Conservation (phyloP, 2,888 invertebrate species). For the Cephus runcator region DNA sequence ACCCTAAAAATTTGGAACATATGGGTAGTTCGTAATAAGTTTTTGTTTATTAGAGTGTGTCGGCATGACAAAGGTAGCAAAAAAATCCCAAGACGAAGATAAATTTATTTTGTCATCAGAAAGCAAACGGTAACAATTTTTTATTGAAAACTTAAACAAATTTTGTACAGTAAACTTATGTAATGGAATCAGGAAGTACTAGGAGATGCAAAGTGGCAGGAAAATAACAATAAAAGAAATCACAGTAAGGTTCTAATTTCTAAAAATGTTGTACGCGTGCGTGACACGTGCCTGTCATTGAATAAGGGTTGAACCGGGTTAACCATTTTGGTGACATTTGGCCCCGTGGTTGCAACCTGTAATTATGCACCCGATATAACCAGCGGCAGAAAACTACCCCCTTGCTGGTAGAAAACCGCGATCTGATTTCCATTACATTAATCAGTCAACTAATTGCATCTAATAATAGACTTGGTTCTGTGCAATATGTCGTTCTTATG, state of each 20-base stretch:
- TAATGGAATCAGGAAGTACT: background rate
- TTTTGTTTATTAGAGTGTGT: slow-evolving; percentile 34
- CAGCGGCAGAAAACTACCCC: background rate
- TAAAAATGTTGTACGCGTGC: slow-evolving; percentile 50
- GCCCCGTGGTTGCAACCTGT: slow-evolving; percentile 44
- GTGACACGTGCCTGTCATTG: slow-evolving; percentile 47
- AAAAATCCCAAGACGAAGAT: background rate
- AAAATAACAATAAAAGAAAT: background rate
- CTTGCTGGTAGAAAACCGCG: background rate
- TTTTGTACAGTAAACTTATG: background rate
- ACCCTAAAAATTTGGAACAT: slow-evolving; percentile 9
- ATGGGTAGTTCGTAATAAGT: slow-evolving; percentile 26
- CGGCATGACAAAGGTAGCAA: background rate
- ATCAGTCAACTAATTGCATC: background rate
- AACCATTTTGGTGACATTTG: slow-evolving; percentile 57
- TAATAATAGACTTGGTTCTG: background rate
- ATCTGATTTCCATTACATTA: slow-evolving; percentile 5
- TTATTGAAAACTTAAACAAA: background rate
- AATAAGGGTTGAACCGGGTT: slow-evolving; percentile 45
- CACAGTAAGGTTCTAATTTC: background rate
- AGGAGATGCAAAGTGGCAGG: background rate
- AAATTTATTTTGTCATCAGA: background rate
- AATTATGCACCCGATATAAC: slow-evolving; percentile 40
- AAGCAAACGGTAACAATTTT: background rate
- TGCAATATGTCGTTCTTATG: background rate